These are phyloP conservation scores for Todiramphus saurophagus DNA, from an alignment of 2,113 vertebrate species.

Conservation along the genomic window DNA sequence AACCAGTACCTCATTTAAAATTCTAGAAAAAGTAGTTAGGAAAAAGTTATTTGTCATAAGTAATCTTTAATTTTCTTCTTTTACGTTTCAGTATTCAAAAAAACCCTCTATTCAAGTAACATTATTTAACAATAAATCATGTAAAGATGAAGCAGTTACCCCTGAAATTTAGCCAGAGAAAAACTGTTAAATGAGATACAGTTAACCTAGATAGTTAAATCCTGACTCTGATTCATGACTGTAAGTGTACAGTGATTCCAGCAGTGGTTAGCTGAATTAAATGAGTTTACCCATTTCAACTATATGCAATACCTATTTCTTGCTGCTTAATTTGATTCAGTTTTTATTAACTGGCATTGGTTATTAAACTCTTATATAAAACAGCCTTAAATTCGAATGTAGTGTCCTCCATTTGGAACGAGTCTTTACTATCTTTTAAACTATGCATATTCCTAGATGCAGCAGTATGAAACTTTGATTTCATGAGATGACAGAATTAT, in stretches of 20 bases:
- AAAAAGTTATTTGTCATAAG: neutral
- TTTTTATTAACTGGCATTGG: neutral
- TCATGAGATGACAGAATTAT: neutral
- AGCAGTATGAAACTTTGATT: neutral
- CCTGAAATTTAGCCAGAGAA: neutral
- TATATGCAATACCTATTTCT: neutral
- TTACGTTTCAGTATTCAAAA: neutral
- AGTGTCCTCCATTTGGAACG: neutral
- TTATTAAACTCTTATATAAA: slow-evolving; percentile 8
- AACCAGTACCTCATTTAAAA: neutral
- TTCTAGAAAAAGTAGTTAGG: neutral
- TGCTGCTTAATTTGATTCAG: neutral
- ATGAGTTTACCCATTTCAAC: neutral
- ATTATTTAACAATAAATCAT: neutral
- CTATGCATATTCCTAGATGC: neutral
- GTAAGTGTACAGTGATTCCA: neutral
- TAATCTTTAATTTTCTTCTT: neutral
- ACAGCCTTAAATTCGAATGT: neutral
- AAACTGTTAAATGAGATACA: neutral
- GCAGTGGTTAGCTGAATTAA: neutral
- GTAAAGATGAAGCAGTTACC: neutral
- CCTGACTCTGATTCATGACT: neutral
- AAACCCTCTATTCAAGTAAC: neutral
- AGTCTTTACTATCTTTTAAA: neutral
- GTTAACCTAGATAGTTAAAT: neutral